These are phyloP conservation scores for Glyptemys insculpta DNA, from an alignment of 2,797 vertebrate species.

Conservation along the genomic window DNA sequence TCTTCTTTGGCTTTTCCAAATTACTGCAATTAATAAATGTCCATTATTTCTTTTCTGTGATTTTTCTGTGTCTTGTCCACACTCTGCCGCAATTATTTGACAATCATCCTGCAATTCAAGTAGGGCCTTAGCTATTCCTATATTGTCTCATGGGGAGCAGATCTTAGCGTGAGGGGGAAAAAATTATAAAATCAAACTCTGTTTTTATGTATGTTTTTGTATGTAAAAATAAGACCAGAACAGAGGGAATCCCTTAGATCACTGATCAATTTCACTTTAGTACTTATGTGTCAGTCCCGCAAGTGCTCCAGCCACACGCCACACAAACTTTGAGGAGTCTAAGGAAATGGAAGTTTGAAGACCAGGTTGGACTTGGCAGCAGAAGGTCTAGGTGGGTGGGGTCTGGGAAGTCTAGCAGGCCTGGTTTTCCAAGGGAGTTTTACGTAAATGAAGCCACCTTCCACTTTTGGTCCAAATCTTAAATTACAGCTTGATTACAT, in stretches of 20 bases:
- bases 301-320: conserved; percentile 33
- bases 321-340: conserved; percentile 46
- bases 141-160: background rate
- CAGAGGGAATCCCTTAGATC: conserved; percentile 18
- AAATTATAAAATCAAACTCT: conserved; percentile 14
- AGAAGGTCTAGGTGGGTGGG: background rate
- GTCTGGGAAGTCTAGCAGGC: conserved; percentile 8
- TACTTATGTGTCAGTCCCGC: background rate
- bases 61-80: no score
- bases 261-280: conserved; percentile 30
- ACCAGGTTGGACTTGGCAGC: conserved; percentile 46
- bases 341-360: conserved; percentile 27
- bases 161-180: background rate
- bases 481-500: background rate
- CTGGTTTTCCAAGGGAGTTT: conserved; percentile 15
- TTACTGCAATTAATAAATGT: no score
- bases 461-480: background rate
- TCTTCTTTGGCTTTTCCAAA: no score
- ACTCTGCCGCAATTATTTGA: no score
- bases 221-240: background rate
- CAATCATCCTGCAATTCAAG: no score
- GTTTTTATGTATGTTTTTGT: conserved; percentile 52
- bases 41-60: no score
- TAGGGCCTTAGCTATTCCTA: background rate
- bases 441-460: conserved; percentile 36